Evolutionary conservation across 2,113 vertebrate species (phyloP).

Genomic region (Phainopepla nitens): DNA sequence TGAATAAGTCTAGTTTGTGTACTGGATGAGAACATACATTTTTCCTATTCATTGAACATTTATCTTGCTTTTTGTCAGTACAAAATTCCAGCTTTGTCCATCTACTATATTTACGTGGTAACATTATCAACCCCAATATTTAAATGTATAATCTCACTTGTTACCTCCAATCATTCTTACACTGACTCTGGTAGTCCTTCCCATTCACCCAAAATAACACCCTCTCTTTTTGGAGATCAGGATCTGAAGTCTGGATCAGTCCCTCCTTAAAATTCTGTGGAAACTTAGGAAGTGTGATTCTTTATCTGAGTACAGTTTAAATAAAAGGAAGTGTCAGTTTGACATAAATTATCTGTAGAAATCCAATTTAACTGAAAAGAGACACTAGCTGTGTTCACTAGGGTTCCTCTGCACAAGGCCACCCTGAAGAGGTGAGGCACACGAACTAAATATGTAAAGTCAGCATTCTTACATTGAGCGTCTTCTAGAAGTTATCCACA

Average conservation of each 20-base stretch:
- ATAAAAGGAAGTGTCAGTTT: not conserved
- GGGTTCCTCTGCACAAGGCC: not conserved
- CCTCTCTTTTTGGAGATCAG: not conserved
- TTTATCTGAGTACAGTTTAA: not conserved
- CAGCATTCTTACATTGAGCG: not conserved
- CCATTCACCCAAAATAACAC: rapidly evolving
- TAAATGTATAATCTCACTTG: not conserved
- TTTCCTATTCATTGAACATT: not conserved
- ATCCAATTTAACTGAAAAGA: not conserved
- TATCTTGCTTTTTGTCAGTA: not conserved
- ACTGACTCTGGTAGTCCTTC: not conserved
- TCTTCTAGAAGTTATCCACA: not conserved
- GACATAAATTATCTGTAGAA: not conserved
- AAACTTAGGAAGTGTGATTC: not conserved
- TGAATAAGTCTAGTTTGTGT: not conserved
- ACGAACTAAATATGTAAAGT: not conserved
- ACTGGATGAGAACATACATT: not conserved
- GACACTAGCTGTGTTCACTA: not conserved
- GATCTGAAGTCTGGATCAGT: not conserved
- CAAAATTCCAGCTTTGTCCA: not conserved
- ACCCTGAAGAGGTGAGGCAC: not conserved
- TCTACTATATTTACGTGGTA: not conserved
- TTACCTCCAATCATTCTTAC: not conserved
- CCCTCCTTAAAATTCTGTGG: not conserved
- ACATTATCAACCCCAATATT: not conserved